A percentile compares a stretch with the other conserved stretches of the same genome.
Evolutionary conservation across 2,113 vertebrate species (phyloP).

Genomic region (Mastomys natalensis): DNA sequence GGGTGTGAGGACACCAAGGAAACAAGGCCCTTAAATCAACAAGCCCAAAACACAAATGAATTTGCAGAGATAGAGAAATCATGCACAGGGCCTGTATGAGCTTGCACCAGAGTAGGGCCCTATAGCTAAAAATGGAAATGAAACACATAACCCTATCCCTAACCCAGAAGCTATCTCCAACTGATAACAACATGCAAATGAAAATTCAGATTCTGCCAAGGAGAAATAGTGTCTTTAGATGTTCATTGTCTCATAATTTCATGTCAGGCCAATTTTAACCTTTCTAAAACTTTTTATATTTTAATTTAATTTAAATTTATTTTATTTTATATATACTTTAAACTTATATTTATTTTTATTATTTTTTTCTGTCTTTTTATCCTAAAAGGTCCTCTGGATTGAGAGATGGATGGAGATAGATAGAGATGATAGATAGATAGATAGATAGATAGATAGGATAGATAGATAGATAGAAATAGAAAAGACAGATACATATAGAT

Average conservation of each 20-base stretch:
- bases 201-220: background rate
- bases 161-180: background rate
- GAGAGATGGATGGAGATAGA: too few relatives aligned
- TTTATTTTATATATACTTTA: background rate
- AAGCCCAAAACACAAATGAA: background rate
- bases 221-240: background rate
- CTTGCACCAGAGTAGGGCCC: background rate
- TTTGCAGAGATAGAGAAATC: background rate
- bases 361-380: background rate
- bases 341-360: background rate
- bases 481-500: background rate
- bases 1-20: background rate
- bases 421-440: background rate
- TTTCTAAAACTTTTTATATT: too few relatives aligned
- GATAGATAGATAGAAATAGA: background rate
- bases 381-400: too few relatives aligned
- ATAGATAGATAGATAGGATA: background rate
- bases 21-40: background rate
- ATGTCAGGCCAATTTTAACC: background rate
- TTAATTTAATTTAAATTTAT: background rate
- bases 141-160: background rate
- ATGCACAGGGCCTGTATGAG: background rate
- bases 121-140: background rate
- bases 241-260: background rate
- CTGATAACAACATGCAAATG: background rate